Evolutionary conservation across 1,140 invertebrate genomes (phyloP), one percentile per base, ranked within the genome.

Genomic region (Eupeodes corollae): DNA sequence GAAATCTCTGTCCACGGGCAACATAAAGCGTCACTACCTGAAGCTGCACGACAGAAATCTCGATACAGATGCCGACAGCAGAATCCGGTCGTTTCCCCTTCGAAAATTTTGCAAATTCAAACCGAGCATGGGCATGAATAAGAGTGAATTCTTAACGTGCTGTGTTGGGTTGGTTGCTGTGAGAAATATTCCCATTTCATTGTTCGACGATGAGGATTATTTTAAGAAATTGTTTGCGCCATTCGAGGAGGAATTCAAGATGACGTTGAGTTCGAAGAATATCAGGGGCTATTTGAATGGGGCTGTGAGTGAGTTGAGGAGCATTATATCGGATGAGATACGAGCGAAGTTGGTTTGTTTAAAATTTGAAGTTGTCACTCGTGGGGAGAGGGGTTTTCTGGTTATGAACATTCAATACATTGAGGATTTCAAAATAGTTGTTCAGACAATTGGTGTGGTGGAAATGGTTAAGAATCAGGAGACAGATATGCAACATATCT

Each of bases 181-280:
- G 9, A 42, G 42, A 48, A 42, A 42, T 19, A 32, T 48, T 5
- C 46, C 46, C 12, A 21, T 48, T 35, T 16, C 18, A 13, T 18
- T 48, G n/a, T 48, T 48, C n/a, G 46, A 48, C 35, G 46, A 42
- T 34, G 31, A 48, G 19, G 30, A 35, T 12, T 48, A 34, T 42
- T 48, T 48, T 37, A 33, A 39, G 32, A 42, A 42, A 18, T 13
- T 48, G 12, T 21, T 48, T 11, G 13, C 11, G 14, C 46, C 46
- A 19, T 48, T 42, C 32, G 39, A 42, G 33, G 19, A 37, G n/a
- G 15, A 42, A 11, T 48, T 35, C 26, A 18, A 33, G 13, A 34
- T 37, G 19, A 34, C 41, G 12, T 14, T 48, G 32, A 48, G 19
- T 37, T 35, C 39, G 19, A 21, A 21, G 42, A 48, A 42, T 35